Percentiles rank a stretch among this genome's conserved stretches.
These are phyloP conservation scores for Avahi laniger DNA, from an alignment of 2,797 vertebrate genomes.

Conservation along the genomic window DNA sequence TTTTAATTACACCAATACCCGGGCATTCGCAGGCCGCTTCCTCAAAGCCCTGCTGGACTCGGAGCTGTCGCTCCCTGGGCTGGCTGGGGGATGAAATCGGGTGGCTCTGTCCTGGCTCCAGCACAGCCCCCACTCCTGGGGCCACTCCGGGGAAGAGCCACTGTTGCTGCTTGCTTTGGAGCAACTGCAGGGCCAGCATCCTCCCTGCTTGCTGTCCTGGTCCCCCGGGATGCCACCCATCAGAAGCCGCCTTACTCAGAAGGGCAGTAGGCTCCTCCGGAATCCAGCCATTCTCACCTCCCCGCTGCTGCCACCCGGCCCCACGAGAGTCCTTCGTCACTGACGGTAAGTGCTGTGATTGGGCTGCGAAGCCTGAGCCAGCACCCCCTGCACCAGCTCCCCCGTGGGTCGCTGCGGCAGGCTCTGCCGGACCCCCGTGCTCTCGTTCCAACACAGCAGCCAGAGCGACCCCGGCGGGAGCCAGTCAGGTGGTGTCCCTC, in stretches of 20 bases:
- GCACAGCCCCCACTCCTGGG: not conserved
- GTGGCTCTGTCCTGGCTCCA: not conserved
- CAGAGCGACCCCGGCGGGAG: fast-evolving
- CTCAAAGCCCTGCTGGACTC: not conserved
- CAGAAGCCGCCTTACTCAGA: not conserved
- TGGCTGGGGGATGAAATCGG: not conserved
- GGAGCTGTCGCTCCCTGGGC: fast-evolving
- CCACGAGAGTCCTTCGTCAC: not conserved
- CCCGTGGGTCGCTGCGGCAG: not conserved
- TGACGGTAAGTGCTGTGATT: too few relatives aligned
- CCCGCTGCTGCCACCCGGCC: not conserved
- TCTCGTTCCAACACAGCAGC: not conserved
- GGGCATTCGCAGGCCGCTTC: not conserved
- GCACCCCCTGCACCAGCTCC: not conserved
- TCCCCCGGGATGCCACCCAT: not conserved
- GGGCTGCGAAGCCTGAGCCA: too few relatives aligned
- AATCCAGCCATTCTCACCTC: too few relatives aligned
- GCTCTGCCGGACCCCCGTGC: fast-evolving
- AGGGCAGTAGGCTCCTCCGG: not conserved
- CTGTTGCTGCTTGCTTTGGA: not conserved
- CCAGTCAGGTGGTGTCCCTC: fast-evolving
- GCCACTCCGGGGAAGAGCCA: not conserved
- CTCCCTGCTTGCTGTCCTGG: not conserved
- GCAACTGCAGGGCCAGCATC: not conserved
- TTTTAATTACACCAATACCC: not conserved